Base-by-base conservation (phyloP, 1,140 invertebrate genomes). In the Drosophila navojoa region DNA sequence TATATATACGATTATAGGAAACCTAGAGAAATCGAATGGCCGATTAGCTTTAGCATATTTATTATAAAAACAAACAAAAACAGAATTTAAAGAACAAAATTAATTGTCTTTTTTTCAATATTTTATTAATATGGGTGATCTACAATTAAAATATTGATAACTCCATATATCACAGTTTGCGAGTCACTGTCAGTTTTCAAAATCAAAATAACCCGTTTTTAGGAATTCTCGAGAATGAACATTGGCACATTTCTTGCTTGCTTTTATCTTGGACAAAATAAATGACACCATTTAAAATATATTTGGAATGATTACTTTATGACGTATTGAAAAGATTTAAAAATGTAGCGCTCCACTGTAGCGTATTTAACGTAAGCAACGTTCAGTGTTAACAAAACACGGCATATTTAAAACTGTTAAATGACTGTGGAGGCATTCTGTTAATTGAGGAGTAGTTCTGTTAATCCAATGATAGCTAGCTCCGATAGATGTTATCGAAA, bases 1-100 rank as follows among this genome's bases (percentile, higher is more conserved):
- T 38, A 54, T 54, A 63, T 27, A 40, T 53, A 64, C 19, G 42
- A 45, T 4, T 32, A 45, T 59, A 45, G 57, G 42, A 52, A 32
- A 69, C 32, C 44, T 53, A 55, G 54, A 45, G 42, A 63, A 42
- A 60, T 40, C 44, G 19, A 71, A 38, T 44, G 61, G 61, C 68
- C 72, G 68, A 77, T 71, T 85, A 84, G 81, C 81, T 84, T 79
- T 84, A 84, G 73, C 69, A 62, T 84, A 84, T 78, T 75, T 74
- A 73, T 74, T 77, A 74, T 60, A 67, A 60, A 75, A 49, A 16
- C 40, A 63, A 59, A 58, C 47, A 13, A 60, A 16, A 53, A 67
- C 15, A 57, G 29, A 29, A 59, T 6, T 29, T 22, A 22, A 22
- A 22, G 19, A 22, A 32, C 7, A 1, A 32, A 32, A 9, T 32